phyloP scores from a whole-genome alignment of 1,140 invertebrate genomes.

The Drosophila kurseongensis region DNA sequence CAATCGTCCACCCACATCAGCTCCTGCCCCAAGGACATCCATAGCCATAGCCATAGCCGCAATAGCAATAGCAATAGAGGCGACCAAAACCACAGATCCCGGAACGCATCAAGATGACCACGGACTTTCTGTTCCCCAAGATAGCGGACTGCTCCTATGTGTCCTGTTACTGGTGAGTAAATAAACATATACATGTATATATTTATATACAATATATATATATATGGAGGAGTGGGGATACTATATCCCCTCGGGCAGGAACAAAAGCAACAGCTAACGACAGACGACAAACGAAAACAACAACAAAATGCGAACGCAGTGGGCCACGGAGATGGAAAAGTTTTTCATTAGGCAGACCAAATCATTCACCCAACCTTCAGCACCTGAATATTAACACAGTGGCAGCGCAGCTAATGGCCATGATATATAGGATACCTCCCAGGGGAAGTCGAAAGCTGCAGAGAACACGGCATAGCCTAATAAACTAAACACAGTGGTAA shows the following conservation, averaged over 20 bases:
- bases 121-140: conserved; percentile 86
- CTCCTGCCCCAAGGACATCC: conserved; percentile 1
- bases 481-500: conserved; percentile 13
- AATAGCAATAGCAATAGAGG: conserved; percentile 1
- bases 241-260: conserved; percentile 16
- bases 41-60: conserved; percentile 4
- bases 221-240: not conserved
- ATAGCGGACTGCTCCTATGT: conserved; percentile 88
- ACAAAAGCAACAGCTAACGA: conserved; percentile 45
- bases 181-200: not conserved
- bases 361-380: conserved; percentile 44
- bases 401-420: conserved; percentile 17
- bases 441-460: not conserved
- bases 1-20: not conserved
- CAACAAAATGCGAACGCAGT: conserved; percentile 4
- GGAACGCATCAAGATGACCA: conserved; percentile 67
- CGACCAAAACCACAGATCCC: conserved; percentile 1
- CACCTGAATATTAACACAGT: conserved; percentile 41
- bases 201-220: not conserved
- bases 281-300: conserved; percentile 11
- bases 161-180: conserved; percentile 88
- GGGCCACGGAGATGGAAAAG: conserved; percentile 15
- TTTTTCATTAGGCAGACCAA: conserved; percentile 57
- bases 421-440: conserved; percentile 17
- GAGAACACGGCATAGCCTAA: conserved; percentile 17